These are phyloP conservation scores for Coptotermes formosanus DNA, from an alignment of 1,140 invertebrate species.

Conservation along the genomic window DNA sequence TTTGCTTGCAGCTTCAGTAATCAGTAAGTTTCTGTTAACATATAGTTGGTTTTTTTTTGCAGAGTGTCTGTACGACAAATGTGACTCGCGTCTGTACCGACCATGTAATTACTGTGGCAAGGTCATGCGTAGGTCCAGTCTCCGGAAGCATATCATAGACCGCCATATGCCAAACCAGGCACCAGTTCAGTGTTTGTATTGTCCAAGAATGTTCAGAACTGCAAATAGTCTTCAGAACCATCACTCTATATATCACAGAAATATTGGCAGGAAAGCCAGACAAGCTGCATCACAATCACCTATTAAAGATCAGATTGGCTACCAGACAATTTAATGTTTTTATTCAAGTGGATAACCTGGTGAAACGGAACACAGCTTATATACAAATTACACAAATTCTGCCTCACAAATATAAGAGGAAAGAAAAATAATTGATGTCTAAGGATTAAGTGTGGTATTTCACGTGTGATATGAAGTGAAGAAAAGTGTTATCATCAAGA, in stretches of 20 bases:
- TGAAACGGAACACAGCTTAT: no score
- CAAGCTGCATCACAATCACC: background rate
- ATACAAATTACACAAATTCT: no score
- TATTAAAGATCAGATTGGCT: background rate
- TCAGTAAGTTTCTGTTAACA: background rate
- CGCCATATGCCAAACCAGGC: constrained; percentile 51
- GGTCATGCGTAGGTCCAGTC: constrained; percentile 51
- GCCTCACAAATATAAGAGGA: no score
- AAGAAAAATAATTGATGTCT: no score
- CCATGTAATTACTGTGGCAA: constrained; percentile 52
- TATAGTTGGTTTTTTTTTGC: constrained; percentile 6
- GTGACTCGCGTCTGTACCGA: constrained; percentile 32
- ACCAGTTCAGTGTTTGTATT: constrained; percentile 49
- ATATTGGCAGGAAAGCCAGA: background rate
- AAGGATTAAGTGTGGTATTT: no score
- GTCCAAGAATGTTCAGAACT: constrained; percentile 52
- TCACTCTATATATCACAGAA: constrained; percentile 52
- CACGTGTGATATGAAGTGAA: no score
- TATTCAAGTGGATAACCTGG: no score
- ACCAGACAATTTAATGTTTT: background rate
- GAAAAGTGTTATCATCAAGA: no score
- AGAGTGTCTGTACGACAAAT: background rate
- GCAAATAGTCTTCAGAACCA: constrained; percentile 54
- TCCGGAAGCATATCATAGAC: constrained; percentile 50
- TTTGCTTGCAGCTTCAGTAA: no score